phyloP scores from a whole-genome alignment of 2,113 vertebrate species.

The Callorhinus ursinus region DNA sequence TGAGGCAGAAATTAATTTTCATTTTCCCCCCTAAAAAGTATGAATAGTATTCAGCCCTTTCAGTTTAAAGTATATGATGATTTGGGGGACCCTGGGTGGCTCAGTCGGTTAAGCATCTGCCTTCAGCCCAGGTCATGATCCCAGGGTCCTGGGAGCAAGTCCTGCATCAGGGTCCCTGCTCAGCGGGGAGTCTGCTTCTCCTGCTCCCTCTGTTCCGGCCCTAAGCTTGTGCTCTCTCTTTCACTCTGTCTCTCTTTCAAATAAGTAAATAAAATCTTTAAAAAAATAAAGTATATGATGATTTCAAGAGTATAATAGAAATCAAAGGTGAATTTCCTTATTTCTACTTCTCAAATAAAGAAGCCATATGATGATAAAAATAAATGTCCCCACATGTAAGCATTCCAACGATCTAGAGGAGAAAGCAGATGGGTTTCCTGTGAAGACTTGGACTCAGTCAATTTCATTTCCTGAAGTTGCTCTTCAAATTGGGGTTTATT shows the following conservation, averaged over 20 bases:
- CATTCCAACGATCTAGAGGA: neutral
- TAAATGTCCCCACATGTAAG: neutral
- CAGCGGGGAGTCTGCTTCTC: neutral
- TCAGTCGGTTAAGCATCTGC: neutral
- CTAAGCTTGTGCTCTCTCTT: neutral
- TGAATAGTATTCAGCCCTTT: neutral
- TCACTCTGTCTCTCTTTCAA: neutral
- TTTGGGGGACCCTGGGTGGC: neutral
- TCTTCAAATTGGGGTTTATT: slow-evolving; percentile 56
- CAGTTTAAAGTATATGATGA: slow-evolving; percentile 6
- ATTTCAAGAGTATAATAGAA: neutral
- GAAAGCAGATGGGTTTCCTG: neutral
- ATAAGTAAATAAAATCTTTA: neutral
- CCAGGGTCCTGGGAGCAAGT: neutral
- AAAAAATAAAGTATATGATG: neutral
- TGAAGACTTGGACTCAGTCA: neutral
- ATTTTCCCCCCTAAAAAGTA: neutral
- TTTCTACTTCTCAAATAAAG: slow-evolving; percentile 66
- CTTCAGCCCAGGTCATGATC: neutral
- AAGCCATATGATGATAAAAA: slow-evolving; percentile 58
- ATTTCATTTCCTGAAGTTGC: slow-evolving; percentile 65
- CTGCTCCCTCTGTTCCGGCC: neutral
- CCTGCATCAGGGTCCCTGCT: neutral
- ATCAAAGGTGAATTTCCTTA: slow-evolving; percentile 39
- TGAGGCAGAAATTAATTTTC: slow-evolving; percentile 33